Evolutionary conservation across 2,888 invertebrate genomes (phyloP).

Genomic region (Villa cingulata): DNA sequence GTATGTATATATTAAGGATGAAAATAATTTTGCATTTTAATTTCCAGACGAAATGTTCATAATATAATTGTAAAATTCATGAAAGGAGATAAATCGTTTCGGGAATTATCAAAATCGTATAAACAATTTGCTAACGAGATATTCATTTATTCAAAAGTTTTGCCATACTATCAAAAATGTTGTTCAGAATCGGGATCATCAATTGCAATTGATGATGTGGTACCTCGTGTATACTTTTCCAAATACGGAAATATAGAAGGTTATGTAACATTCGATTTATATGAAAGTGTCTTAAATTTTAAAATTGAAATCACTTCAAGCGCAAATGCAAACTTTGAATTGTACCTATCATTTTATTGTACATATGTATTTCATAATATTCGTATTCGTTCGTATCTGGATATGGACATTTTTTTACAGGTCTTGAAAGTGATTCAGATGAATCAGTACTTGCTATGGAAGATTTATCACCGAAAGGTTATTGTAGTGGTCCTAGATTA

Average conservation of each 20-base stretch:
- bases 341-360: no score
- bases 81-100: slow-evolving; percentile 27
- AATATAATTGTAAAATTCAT: slow-evolving; percentile 29
- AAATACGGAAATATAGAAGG: slow-evolving; percentile 27
- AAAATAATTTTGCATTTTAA: slow-evolving; percentile 3
- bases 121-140: slow-evolving; percentile 31
- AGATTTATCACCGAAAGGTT: slow-evolving; percentile 26
- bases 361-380: no score
- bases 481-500: slow-evolving; percentile 25
- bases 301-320: no score
- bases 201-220: slow-evolving; percentile 19
- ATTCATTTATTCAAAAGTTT: slow-evolving; percentile 25
- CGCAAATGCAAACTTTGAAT: no score
- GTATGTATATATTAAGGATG: background rate
- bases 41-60: slow-evolving; percentile 9
- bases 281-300: no score
- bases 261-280: slow-evolving; percentile 6
- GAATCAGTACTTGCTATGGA: slow-evolving; percentile 29
- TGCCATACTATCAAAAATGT: slow-evolving; percentile 26
- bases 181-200: slow-evolving; percentile 15
- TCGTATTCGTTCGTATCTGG: no score
- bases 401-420: no score
- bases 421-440: slow-evolving; percentile 4
- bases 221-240: slow-evolving; percentile 23
- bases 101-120: slow-evolving; percentile 25